Evolutionary conservation across 2,888 invertebrate species (phyloP).

Genomic region (Papilio demoleus): DNA sequence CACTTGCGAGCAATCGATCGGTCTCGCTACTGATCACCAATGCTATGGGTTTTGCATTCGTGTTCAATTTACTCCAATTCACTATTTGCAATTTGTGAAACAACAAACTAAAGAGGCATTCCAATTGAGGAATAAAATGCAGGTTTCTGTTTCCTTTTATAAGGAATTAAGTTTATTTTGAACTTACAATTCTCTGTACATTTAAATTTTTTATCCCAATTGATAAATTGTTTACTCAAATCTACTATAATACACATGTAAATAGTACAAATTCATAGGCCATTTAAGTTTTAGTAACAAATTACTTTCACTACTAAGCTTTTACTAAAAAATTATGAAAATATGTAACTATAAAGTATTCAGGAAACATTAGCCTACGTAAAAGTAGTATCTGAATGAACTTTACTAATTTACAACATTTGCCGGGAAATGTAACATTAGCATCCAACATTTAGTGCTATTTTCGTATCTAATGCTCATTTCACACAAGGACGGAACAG

Average conservation of each 20-base stretch:
- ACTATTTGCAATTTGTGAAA: conserved; percentile 27
- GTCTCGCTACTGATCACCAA: conserved; percentile 39
- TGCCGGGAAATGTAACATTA: conserved; percentile 3
- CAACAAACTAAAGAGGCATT: conserved; percentile 19
- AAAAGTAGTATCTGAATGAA: background rate
- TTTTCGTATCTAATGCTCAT: conserved; percentile 34
- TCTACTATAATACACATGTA: background rate
- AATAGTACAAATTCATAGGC: background rate
- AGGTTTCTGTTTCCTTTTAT: background rate
- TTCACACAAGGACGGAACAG: background rate
- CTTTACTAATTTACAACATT: conserved; percentile 14
- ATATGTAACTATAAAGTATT: background rate
- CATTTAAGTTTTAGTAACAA: background rate
- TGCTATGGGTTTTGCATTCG: conserved; percentile 34
- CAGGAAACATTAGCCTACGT: background rate
- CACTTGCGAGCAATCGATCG: conserved; percentile 41
- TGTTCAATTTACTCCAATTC: conserved; percentile 34
- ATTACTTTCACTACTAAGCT: too few species aligned
- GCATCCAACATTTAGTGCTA: conserved; percentile 20
- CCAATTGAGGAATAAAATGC: conserved; percentile 7
- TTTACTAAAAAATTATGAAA: too few species aligned
- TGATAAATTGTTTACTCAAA: too few species aligned
- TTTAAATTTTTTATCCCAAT: background rate
- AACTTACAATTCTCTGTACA: background rate
- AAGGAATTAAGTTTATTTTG: background rate